Conservation (phyloP, 2,888 invertebrate genomes). For the Agrilus mali region DNA sequence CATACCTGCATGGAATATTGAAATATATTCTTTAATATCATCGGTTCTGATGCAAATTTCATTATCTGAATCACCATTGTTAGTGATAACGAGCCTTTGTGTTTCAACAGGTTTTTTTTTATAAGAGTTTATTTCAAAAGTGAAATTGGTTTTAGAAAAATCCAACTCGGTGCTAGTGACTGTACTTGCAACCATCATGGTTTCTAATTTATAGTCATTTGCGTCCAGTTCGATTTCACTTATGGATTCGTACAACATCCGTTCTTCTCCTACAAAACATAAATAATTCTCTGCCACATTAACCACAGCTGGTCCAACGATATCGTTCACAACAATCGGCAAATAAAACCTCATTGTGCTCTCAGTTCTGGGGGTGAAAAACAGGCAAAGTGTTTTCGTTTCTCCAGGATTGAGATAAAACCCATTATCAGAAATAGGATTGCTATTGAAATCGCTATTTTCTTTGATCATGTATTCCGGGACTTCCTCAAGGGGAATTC, state of each 20-base stretch:
- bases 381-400: constrained; percentile 25
- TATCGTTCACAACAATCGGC: constrained; percentile 44
- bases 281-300: constrained; percentile 18
- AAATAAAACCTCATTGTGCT: constrained; percentile 44
- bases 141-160: too few relatives aligned
- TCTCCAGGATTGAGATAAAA: constrained; percentile 21
- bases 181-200: too few relatives aligned
- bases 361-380: constrained; percentile 32
- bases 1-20: too few relatives aligned
- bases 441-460: constrained; percentile 10
- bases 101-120: neutral
- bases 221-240: too few relatives aligned
- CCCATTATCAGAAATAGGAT: neutral
- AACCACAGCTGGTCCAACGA: constrained; percentile 41
- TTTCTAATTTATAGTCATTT: too few relatives aligned
- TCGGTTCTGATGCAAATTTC: constrained; percentile 23
- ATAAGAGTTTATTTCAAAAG: constrained; percentile 1
- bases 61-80: constrained; percentile 12
- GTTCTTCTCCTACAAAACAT: constrained; percentile 13
- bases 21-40: constrained; percentile 10
- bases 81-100: constrained; percentile 10
- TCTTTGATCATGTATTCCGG: constrained; percentile 27
- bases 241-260: constrained; percentile 1
- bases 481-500: constrained; percentile 26
- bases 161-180: too few relatives aligned